Evolutionary conservation across 2,888 invertebrate genomes (phyloP).

Genomic region (Scotopteryx bipunctaria): DNA sequence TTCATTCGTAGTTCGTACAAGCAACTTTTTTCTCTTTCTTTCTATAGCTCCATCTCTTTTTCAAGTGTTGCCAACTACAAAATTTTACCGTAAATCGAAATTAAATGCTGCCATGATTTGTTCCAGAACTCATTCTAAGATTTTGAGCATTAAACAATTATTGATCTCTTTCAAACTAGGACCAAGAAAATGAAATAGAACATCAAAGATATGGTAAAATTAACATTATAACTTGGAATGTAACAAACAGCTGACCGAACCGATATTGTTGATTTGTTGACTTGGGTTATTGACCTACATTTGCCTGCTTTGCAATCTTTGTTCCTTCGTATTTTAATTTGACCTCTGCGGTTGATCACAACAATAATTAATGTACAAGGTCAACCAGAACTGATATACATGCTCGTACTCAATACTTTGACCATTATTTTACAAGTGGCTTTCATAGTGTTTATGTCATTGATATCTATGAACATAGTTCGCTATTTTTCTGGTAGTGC

Average conservation of each 20-base stretch:
- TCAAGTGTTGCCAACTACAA: background rate
- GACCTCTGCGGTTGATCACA: slow-evolving; percentile 32
- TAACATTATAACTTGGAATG: slow-evolving; percentile 17
- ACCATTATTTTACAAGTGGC: slow-evolving; percentile 67
- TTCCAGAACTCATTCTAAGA: background rate
- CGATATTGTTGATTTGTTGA: background rate
- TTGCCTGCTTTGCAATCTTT: slow-evolving; percentile 5
- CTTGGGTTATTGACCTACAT: slow-evolving; percentile 21
- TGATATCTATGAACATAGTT: slow-evolving; percentile 74
- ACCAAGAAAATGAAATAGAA: background rate
- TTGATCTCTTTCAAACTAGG: slow-evolving; percentile 13
- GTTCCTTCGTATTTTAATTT: slow-evolving; percentile 12
- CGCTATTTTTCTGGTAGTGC: slow-evolving; percentile 60
- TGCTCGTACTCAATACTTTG: slow-evolving; percentile 74
- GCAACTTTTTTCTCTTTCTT: slow-evolving; percentile 38
- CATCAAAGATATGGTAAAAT: background rate
- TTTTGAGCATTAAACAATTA: background rate
- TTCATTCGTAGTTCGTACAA: slow-evolving; percentile 50
- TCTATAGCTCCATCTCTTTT: background rate
- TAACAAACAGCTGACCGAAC: slow-evolving; percentile 31
- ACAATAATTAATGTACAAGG: slow-evolving; percentile 40
- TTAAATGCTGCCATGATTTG: too few relatives aligned
- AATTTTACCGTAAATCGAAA: too few relatives aligned
- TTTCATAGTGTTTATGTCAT: slow-evolving; percentile 71
- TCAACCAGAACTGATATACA: slow-evolving; percentile 49